Percentiles rank a stretch among this genome's conserved stretches.
These are phyloP conservation scores for Tamandua tetradactyla DNA, from an alignment of 2,797 vertebrate genomes.

Conservation along the genomic window DNA sequence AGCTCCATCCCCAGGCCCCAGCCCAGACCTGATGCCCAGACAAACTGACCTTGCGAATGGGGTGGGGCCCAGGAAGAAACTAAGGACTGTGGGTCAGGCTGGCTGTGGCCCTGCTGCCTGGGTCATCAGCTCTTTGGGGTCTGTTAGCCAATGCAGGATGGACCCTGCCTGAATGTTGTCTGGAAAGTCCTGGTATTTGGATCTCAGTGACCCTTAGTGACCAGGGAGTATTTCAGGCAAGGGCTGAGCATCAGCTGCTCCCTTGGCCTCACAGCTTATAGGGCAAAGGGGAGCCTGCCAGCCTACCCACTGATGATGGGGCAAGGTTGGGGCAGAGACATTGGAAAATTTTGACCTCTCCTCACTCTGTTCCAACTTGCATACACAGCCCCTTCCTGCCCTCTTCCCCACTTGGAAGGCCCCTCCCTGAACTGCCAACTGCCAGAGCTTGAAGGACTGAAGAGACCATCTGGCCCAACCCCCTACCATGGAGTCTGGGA, in stretches of 20 bases:
- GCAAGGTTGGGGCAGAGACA: not conserved
- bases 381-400: not conserved
- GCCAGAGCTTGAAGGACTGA: not conserved
- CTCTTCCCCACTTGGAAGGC: conserved; percentile 71
- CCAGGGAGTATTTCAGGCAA: conserved; percentile 66
- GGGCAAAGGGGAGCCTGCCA: conserved; percentile 77
- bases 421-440: not conserved
- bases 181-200: not conserved
- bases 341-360: conserved; percentile 63
- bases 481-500: not conserved
- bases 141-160: not conserved
- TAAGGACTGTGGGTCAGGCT: not conserved
- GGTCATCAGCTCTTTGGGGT: not conserved
- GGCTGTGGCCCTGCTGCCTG: not conserved
- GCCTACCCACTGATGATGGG: not conserved
- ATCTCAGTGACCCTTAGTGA: conserved; percentile 48
- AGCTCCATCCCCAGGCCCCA: not conserved
- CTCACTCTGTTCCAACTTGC: not conserved
- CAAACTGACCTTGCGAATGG: not conserved
- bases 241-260: conserved; percentile 72
- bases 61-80: not conserved
- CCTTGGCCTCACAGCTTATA: conserved; percentile 70
- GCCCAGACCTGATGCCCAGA: conserved; percentile 55
- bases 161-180: not conserved
- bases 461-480: not conserved